Evolutionary conservation across 2,113 vertebrate genomes (phyloP).

Genomic region (Malaclemys terrapin): DNA sequence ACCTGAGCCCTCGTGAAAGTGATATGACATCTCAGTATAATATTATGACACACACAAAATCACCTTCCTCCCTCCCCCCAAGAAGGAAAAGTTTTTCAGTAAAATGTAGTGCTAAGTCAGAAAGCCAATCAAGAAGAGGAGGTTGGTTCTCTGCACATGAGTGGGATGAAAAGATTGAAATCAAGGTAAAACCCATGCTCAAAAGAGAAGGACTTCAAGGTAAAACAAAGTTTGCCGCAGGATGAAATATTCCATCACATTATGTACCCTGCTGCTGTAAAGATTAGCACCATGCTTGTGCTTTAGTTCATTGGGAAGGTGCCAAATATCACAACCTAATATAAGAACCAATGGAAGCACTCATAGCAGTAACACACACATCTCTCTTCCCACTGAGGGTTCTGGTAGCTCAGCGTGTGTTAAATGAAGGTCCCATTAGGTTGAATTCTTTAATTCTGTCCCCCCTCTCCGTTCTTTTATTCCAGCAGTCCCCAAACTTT

Average conservation of each 20-base stretch:
- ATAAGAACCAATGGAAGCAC: slow-evolving; percentile 9
- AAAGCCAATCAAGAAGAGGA: neutral
- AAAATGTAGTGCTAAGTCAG: slow-evolving; percentile 25
- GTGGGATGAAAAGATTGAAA: neutral
- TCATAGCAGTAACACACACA: neutral
- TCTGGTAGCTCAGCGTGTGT: neutral
- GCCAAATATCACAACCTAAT: neutral
- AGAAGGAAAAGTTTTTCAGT: slow-evolving; percentile 6
- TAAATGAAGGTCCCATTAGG: slow-evolving; percentile 20
- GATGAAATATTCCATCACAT: neutral
- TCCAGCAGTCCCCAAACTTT: no score
- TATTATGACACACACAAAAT: slow-evolving; percentile 33
- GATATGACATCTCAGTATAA: neutral
- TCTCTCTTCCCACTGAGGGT: neutral
- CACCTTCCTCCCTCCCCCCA: neutral
- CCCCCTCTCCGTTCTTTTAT: neutral
- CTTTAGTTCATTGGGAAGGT: neutral
- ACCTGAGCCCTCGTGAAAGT: slow-evolving; percentile 5
- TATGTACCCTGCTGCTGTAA: neutral
- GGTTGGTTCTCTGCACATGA: neutral
- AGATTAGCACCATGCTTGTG: neutral
- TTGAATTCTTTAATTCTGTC: neutral
- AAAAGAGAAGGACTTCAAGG: neutral
- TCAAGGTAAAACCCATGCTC: slow-evolving; percentile 6
- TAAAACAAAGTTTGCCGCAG: neutral